phyloP scores from a whole-genome alignment of 1,140 invertebrate genomes.

The Caenorhabditis latens region DNA sequence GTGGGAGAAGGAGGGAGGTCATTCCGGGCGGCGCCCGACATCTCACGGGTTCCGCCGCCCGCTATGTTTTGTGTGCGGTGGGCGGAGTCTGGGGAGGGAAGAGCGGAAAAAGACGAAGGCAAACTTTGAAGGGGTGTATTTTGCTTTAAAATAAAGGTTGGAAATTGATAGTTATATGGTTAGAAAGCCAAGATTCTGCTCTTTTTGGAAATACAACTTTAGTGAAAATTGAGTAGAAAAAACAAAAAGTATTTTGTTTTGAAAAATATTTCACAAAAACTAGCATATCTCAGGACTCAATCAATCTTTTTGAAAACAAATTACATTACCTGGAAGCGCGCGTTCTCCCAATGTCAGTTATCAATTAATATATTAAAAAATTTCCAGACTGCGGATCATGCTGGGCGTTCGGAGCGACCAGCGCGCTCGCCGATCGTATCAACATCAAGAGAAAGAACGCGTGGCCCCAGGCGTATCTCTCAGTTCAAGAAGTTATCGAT shows the following conservation, averaged over 20 bases:
- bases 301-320: neutral
- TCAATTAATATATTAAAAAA: slow-evolving; percentile 42
- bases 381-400: slow-evolving; percentile 80
- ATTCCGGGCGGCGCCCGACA: neutral
- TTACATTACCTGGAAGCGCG: too few species aligned
- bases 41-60: slow-evolving; percentile 8
- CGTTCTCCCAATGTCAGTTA: too few species aligned
- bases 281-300: too few species aligned
- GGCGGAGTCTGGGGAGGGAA: neutral
- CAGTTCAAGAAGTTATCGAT: slow-evolving; percentile 79
- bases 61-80: slow-evolving; percentile 30
- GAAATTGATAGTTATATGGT: too few species aligned
- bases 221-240: too few species aligned
- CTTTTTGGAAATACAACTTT: too few species aligned
- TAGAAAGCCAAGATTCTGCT: too few species aligned
- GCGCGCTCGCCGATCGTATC: slow-evolving; percentile 80
- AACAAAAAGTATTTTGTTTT: too few species aligned
- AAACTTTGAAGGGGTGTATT: neutral
- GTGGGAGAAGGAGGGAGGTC: neutral
- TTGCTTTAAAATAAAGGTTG: too few species aligned
- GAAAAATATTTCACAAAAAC: neutral
- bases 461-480: slow-evolving; percentile 80
- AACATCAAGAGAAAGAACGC: slow-evolving; percentile 79
- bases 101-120: neutral
- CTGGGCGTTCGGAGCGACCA: slow-evolving; percentile 79